Base-by-base conservation (phyloP, 2,888 invertebrate species). In the Pseudococcus jackbeardsleyi region DNA sequence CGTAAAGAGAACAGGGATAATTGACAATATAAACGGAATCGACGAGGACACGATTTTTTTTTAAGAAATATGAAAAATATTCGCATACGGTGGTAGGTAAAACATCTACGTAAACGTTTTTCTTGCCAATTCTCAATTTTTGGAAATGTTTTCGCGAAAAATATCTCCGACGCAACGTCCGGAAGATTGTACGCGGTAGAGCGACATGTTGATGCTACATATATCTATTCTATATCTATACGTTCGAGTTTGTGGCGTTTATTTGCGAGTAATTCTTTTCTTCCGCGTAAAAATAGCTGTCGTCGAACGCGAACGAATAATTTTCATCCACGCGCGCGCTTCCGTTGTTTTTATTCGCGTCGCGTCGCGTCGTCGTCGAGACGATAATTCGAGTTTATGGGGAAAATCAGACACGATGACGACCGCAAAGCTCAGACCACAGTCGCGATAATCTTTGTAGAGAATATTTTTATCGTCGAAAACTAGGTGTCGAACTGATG, bases 101-200 rank as follows among this genome's bases (percentile, higher is more conserved):
- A n/a, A n/a, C 15, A 50, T 12, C 0, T 1, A 15, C 48, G 72
- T 33, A 72, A 72, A 72, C 39, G 33, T 33, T 33, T 39, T 0
- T 17, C 7, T 72, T 72, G 72, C 72, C 72, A 72, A 72, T 39
- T 72, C 17, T 6, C 2, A 72, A 72, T 33, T 72, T 72, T 72
- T 15, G 72, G 33, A 72, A 72, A 72, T 72, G 33, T 33, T 72
- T 72, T 72, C 72, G 72, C 33, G 6, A 33, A 72, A 33, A 72
- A 72, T 72, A 72, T 12, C 33, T 72, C 17, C 17, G 72, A 72
- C 64, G 64, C 22, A 22, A 19, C 9, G 64, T 15, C 6, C 64
- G 22, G 12, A 22, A 33, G 72, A 33, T 7, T 33, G 15, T 17
- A 33, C 11, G 72, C 26, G 26, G 72, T 72, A 72, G 33, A 72